Conservation (phyloP, 2,113 vertebrate genomes). For the Climacteris rufus region DNA sequence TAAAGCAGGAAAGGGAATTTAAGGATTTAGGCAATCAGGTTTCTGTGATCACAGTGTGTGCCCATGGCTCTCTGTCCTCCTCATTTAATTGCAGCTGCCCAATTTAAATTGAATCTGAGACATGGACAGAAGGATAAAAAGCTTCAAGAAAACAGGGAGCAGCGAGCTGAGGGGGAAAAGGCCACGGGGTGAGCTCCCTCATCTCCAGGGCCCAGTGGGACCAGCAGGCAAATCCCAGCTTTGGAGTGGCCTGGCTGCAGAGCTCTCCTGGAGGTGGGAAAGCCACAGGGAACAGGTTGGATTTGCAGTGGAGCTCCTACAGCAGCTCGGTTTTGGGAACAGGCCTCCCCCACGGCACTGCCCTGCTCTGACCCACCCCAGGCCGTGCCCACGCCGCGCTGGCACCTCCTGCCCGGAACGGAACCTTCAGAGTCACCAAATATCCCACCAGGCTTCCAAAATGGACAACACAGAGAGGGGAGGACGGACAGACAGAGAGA, state of each 20-base stretch:
- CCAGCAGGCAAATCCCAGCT: background rate
- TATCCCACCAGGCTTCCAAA: slow-evolving; percentile 5
- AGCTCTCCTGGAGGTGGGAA: background rate
- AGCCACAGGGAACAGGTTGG: rapidly evolving
- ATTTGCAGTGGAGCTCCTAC: background rate
- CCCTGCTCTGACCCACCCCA: background rate
- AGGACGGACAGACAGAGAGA: background rate
- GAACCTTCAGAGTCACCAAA: slow-evolving; percentile 22
- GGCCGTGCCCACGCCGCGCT: background rate
- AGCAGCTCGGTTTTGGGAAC: background rate
- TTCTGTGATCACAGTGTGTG: slow-evolving; percentile 42
- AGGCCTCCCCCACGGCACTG: rapidly evolving
- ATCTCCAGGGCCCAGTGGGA: background rate
- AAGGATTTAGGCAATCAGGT: background rate
- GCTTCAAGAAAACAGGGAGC: background rate
- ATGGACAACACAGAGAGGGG: background rate
- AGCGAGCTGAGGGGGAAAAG: background rate
- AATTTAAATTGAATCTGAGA: background rate
- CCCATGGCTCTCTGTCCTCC: background rate
- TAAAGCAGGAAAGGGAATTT: background rate
- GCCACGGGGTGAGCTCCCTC: background rate
- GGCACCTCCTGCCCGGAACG: background rate
- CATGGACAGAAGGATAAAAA: background rate
- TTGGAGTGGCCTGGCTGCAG: background rate
- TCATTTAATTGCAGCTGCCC: background rate